Conservation (phyloP, 2,797 vertebrate species). For the Anomalospiza imberbis region DNA sequence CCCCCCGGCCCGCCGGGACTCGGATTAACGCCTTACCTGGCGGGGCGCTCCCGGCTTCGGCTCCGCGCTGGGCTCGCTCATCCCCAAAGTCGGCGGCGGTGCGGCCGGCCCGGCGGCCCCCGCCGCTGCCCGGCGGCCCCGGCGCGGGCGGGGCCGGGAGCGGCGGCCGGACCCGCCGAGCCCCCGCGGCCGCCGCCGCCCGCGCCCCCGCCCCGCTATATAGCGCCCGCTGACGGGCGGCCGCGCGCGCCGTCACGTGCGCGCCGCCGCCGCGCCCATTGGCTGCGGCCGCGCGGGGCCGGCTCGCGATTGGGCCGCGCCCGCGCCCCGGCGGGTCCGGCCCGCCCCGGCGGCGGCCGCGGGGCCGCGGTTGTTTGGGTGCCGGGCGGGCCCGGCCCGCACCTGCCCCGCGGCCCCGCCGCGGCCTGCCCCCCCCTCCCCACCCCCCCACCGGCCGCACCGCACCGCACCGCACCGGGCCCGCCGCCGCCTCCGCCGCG, state of each 20-base stretch:
- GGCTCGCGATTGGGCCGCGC: slow-evolving; percentile 78
- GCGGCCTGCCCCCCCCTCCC: no score
- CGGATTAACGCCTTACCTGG: background rate
- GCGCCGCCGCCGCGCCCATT: slow-evolving; percentile 72
- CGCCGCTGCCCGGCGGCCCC: background rate
- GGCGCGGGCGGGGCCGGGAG: background rate
- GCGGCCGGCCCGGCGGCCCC: slow-evolving; percentile 38
- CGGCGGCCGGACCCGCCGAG: background rate
- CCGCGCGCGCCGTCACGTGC: slow-evolving; percentile 88
- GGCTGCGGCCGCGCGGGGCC: slow-evolving; percentile 68
- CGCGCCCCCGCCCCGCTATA: slow-evolving; percentile 75
- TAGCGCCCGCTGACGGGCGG: slow-evolving; percentile 93
- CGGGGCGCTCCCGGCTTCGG: background rate
- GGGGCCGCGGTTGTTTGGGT: background rate
- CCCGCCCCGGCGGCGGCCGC: background rate
- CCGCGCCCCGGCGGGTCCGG: background rate
- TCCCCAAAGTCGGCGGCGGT: slow-evolving; percentile 70
- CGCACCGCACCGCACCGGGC: no score
- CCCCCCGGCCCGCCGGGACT: background rate
- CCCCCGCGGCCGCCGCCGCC: background rate
- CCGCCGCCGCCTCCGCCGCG: background rate
- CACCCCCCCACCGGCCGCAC: no score
- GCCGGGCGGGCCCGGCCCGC: background rate
- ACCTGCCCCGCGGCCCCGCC: background rate
- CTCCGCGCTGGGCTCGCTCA: background rate